Evolutionary conservation across 2,113 vertebrate species (phyloP), one percentile per base, ranked within the genome.

Genomic region (Mobula hypostoma): DNA sequence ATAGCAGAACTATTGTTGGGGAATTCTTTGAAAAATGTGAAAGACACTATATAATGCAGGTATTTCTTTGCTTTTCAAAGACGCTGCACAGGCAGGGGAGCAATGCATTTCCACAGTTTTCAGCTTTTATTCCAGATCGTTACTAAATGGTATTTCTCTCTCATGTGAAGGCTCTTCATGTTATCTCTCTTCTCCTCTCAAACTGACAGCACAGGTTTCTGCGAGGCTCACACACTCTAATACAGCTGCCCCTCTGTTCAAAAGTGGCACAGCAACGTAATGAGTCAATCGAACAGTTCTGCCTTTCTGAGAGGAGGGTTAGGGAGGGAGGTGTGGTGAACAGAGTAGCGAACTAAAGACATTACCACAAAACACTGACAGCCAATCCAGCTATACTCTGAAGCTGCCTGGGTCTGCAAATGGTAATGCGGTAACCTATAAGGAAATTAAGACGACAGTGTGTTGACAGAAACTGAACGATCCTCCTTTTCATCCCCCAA

Each of bases 361-460:
- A 96, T 95, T 97, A 97, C 97, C 21, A 24, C 97, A 97, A 98
- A 96, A 97, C 96, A 97, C 96, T 97, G 97, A 97, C 97, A 97
- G 96, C 95, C 95, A 95, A 96, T 96, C 96, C 96, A 97, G 97
- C 95, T 95, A 96, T 95, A 95, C 94, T 97, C 96, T 96, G 96
- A 94, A 96, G 96, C 97, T 97, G 96, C 95, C 95, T 96, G 95
- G 95, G 97, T 95, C 95, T 95, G 95, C 96, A 97, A 97, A 97
- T 98, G 97, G 97, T 97, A 98, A 96, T 94, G 88, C 97, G 95
- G 96, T 95, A 95, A 96, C 95, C 96, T 96, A 96, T 95, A 96
- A 97, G 96, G 96, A 97, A 98, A 98, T 98, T 97, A 98, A 97
- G 98, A 97, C 97, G 98, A 98, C 97, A 97, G 95, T 94, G 96